Base-by-base conservation (phyloP, 2,797 vertebrate species). In the Rhincodon typus region DNA sequence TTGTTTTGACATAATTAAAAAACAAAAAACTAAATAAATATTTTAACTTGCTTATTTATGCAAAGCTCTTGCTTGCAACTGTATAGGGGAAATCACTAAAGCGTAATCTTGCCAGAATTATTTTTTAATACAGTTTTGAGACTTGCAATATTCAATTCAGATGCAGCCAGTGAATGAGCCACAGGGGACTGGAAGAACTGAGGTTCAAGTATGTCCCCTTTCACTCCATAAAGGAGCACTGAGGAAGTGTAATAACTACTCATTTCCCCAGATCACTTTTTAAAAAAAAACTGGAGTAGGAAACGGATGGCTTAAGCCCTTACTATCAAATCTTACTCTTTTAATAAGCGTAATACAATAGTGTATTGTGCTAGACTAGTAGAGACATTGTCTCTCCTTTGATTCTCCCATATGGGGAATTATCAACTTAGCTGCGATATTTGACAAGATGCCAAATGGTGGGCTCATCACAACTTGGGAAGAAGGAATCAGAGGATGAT, bases 111-210 rank as follows among this genome's bases (percentile, higher is more conserved):
- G 46, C 42, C 53, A 70, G 94, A 77, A 95, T 95, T 72, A 53
- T 77, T 57, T 42, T 70, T 53, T n/a, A 50, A 53, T 72, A 95
- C 46, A 94, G 70, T 72, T 95, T 95, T 95, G 67, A 95, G 94
- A 95, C 94, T 77, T 95, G 94, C 94, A 95, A 77, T 95, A 77
- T 77, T 95, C 94, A 53, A 74, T 95, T 77, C 94, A 77, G 42
- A 74, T 95, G 94, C 94, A 95, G 94, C 90, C 90, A 57, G 46
- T 57, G 46, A 95, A 53, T 95, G 70, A 95, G 70, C 69, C 69
- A 8, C 94, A 46, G 17, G 74, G 46, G 94, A 74, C 94, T 95
- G 94, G 46, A 57, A n/a, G 7, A 77, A 53, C 30, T 50, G 13
- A 27, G 46, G 13, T 95, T 77, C 30, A 53, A 50, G 74, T 95